These are phyloP conservation scores for Dryobotodes eremita DNA, from an alignment of 2,888 invertebrate species.

Conservation along the genomic window DNA sequence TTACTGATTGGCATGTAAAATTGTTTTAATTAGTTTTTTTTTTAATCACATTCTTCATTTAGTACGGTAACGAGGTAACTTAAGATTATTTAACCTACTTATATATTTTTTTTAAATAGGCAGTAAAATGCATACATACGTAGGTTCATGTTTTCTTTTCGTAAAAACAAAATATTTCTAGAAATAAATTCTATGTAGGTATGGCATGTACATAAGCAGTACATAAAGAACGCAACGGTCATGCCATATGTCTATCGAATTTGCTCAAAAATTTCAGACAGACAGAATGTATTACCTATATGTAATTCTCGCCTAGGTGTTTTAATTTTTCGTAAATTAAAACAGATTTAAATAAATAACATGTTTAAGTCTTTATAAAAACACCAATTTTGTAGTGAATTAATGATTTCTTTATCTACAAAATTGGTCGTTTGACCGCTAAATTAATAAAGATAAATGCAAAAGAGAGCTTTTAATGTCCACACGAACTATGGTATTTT, in stretches of 20 bases:
- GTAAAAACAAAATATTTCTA: slow-evolving; percentile 15
- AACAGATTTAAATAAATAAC: neutral
- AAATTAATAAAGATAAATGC: neutral
- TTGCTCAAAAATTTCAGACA: slow-evolving; percentile 24
- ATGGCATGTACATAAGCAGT: neutral
- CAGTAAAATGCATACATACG: neutral
- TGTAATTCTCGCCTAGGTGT: neutral
- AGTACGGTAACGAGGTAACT: neutral
- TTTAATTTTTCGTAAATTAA: neutral
- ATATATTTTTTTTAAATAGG: neutral
- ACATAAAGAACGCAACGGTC: neutral
- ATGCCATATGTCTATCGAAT: slow-evolving; percentile 32
- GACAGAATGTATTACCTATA: neutral
- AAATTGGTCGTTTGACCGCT: neutral
- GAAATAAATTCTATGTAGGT: slow-evolving; percentile 31
- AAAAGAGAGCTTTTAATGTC: neutral
- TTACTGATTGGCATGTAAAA: neutral
- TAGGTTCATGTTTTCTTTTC: neutral
- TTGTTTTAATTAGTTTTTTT: neutral
- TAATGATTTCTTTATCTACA: neutral
- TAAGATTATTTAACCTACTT: neutral
- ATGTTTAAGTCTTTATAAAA: neutral
- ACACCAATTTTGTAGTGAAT: neutral
- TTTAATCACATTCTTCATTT: neutral
- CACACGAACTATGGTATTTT: neutral